Evolutionary conservation across 2,113 vertebrate genomes (phyloP).

Genomic region (Rhombomys opimus): DNA sequence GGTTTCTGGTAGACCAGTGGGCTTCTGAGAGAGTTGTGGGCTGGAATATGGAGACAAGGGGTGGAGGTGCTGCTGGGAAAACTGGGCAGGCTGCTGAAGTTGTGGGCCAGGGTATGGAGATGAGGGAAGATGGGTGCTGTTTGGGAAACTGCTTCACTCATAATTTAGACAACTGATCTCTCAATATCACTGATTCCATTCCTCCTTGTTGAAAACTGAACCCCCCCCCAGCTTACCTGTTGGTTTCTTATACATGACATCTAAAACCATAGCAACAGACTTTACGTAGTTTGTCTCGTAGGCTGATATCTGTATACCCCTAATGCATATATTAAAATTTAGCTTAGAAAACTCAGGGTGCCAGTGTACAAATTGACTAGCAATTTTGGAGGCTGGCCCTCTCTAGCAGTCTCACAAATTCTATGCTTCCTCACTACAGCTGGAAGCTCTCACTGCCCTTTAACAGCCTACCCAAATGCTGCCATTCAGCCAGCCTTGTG

Average conservation of each 20-base stretch:
- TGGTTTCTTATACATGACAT: not conserved
- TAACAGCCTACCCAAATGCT: not conserved
- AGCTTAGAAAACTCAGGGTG: not conserved
- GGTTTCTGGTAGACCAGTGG: not conserved
- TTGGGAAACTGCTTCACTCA: not conserved
- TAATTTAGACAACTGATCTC: not conserved
- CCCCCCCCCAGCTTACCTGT: not conserved
- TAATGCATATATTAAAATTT: not conserved
- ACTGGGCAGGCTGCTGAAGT: not conserved
- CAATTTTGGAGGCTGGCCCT: not conserved
- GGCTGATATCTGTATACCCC: not conserved
- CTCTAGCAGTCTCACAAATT: not conserved
- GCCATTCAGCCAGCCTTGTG: not conserved
- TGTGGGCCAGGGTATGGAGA: not conserved
- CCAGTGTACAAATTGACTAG: not conserved
- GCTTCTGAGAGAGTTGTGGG: not conserved
- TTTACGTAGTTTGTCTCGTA: not conserved
- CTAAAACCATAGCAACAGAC: not conserved
- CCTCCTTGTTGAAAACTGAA: not conserved
- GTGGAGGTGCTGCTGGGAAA: not conserved
- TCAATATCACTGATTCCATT: not conserved
- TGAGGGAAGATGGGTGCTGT: not conserved
- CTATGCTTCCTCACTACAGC: not conserved
- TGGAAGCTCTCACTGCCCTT: not conserved
- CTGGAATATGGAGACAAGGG: not conserved